Evolutionary conservation across 2,888 invertebrate genomes (phyloP).

Genomic region (Aspidiotus destructor): DNA sequence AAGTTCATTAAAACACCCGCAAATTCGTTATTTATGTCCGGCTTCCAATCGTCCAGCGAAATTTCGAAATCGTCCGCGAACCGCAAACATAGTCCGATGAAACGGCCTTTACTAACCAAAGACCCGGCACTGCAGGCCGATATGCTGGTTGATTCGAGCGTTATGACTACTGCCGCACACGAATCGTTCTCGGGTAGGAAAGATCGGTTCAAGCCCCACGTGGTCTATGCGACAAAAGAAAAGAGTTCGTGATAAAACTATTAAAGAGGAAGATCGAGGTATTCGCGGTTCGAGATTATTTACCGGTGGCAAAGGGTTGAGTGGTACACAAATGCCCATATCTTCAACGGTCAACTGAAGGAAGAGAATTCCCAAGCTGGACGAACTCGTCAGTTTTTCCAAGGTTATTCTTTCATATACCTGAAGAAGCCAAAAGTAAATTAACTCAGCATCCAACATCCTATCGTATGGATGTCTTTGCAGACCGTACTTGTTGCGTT

Average conservation of each 20-base stretch:
- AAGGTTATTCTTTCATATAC: slow-evolving; percentile 64
- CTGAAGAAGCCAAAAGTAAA: slow-evolving; percentile 38
- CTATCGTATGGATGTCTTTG: neutral
- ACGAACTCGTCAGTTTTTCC: slow-evolving; percentile 56
- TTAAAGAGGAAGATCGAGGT: neutral
- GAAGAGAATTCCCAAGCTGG: slow-evolving; percentile 69
- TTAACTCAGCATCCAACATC: neutral
- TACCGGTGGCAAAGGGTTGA: slow-evolving; percentile 69
- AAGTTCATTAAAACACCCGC: slow-evolving; percentile 64
- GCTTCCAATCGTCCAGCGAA: slow-evolving; percentile 94
- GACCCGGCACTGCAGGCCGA: slow-evolving; percentile 92
- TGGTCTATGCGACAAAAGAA: slow-evolving; percentile 42
- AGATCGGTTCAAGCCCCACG: slow-evolving; percentile 54
- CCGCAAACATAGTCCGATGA: slow-evolving; percentile 80
- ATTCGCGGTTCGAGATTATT: slow-evolving; percentile 35
- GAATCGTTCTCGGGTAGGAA: slow-evolving; percentile 62
- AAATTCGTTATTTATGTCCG: slow-evolving; percentile 52
- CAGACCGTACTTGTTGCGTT: slow-evolving; percentile 53
- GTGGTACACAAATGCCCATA: slow-evolving; percentile 88
- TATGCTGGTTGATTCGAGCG: slow-evolving; percentile 91
- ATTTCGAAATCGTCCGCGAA: slow-evolving; percentile 98
- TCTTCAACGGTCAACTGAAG: slow-evolving; percentile 90
- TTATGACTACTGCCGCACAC: slow-evolving; percentile 87
- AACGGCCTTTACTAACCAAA: slow-evolving; percentile 79
- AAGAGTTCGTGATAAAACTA: neutral